phyloP scores from a whole-genome alignment of 2,797 vertebrate species.

The Sebastes oblongus region DNA sequence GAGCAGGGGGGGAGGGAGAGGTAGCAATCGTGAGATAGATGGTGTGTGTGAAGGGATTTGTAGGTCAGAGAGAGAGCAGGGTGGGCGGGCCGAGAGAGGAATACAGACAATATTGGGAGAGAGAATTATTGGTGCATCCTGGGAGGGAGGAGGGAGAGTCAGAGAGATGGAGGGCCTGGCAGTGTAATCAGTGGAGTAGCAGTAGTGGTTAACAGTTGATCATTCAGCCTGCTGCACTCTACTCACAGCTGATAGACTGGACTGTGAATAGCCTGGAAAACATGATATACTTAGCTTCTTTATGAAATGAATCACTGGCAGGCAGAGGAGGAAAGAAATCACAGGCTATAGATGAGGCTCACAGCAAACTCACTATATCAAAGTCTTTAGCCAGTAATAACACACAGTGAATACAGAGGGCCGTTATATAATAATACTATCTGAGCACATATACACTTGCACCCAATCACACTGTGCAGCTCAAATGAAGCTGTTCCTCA shows the following conservation, averaged over 20 bases:
- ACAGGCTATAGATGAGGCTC: constrained; percentile 1
- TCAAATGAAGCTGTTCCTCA: constrained; percentile 20
- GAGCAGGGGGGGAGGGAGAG: background rate
- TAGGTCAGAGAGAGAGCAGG: constrained; percentile 31
- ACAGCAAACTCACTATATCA: constrained; percentile 1
- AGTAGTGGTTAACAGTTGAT: constrained; percentile 66
- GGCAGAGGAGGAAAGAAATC: background rate
- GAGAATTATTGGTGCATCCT: constrained; percentile 44
- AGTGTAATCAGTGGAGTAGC: constrained; percentile 64
- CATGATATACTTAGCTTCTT: constrained; percentile 7
- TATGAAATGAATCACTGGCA: constrained; percentile 23
- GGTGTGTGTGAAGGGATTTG: constrained; percentile 44
- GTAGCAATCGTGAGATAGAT: constrained; percentile 23
- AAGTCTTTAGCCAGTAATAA: constrained; percentile 9
- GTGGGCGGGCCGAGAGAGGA: constrained; percentile 14
- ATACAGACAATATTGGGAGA: constrained; percentile 43
- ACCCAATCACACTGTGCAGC: constrained; percentile 14
- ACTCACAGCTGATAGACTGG: constrained; percentile 40
- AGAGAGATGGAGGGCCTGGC: constrained; percentile 56
- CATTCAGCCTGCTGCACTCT: constrained; percentile 52
- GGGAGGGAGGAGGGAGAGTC: constrained; percentile 5
- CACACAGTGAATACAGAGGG: background rate
- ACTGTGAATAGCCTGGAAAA: constrained; percentile 27
- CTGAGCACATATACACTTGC: background rate
- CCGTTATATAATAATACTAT: constrained; percentile 1